Conservation (phyloP, 2,797 vertebrate species). For the Falco columbarius region DNA sequence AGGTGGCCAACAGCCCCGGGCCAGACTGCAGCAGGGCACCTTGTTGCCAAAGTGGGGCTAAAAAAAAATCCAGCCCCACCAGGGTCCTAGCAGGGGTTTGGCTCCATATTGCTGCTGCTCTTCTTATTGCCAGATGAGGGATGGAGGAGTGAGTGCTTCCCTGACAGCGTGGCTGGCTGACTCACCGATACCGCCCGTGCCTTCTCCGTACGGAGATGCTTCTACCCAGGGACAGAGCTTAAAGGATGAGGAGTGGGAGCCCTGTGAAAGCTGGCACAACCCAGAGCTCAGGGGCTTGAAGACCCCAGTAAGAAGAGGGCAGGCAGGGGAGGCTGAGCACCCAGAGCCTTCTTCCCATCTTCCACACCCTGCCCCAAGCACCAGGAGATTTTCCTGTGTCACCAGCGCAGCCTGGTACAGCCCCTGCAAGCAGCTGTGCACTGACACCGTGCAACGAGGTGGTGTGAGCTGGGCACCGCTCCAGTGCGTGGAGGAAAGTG, state of each 20-base stretch:
- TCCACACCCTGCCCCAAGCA: background rate
- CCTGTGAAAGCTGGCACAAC: rapidly evolving
- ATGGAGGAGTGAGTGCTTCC: background rate
- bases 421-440: background rate
- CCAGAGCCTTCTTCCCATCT: background rate
- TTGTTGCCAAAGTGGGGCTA: background rate
- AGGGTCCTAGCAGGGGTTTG: rapidly evolving
- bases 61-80: rapidly evolving
- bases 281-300: background rate
- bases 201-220: background rate
- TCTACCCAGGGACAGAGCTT: background rate
- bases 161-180: background rate
- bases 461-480: background rate
- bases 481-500: background rate
- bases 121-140: background rate
- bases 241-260: background rate
- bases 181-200: background rate
- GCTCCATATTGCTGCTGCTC: rapidly evolving
- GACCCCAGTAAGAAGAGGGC: background rate
- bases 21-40: background rate
- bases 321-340: rapidly evolving
- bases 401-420: background rate
- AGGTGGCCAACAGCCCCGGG: rapidly evolving
- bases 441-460: background rate
- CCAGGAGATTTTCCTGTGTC: background rate